phyloP scores from a whole-genome alignment of 2,888 invertebrate genomes.

The Monochamus alternatus region DNA sequence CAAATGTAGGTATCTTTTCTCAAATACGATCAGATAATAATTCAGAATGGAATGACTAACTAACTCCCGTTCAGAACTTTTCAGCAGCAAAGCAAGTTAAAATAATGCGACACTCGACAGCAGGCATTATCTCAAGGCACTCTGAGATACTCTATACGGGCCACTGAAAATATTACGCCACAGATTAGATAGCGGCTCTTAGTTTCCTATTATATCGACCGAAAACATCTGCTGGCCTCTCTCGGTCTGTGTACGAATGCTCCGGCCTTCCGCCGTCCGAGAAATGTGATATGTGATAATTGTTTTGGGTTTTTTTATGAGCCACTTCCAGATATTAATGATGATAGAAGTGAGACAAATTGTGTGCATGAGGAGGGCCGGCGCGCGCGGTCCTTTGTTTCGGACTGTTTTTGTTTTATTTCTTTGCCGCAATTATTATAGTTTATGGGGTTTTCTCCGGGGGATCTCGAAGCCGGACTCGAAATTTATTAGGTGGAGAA shows the following conservation, averaged over 20 bases:
- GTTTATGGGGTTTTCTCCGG: slow-evolving; percentile 26
- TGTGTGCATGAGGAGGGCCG: slow-evolving; percentile 33
- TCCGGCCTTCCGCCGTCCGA: slow-evolving; percentile 26
- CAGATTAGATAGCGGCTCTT: slow-evolving; percentile 38
- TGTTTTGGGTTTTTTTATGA: slow-evolving; percentile 50
- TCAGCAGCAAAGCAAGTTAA: background rate
- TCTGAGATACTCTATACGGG: slow-evolving; percentile 8
- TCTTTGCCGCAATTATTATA: slow-evolving; percentile 26
- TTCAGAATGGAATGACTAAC: background rate
- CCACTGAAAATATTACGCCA: slow-evolving; percentile 37
- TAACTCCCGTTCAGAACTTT: slow-evolving; percentile 4
- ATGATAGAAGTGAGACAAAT: slow-evolving; percentile 48
- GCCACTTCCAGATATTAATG: slow-evolving; percentile 51
- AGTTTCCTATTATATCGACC: slow-evolving; percentile 37
- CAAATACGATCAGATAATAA: background rate
- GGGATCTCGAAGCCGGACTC: slow-evolving; percentile 4
- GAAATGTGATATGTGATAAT: slow-evolving; percentile 47
- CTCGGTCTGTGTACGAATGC: slow-evolving; percentile 37
- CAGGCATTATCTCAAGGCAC: slow-evolving; percentile 3
- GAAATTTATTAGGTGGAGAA: slow-evolving; percentile 31
- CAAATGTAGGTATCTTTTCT: too few species aligned
- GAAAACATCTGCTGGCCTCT: slow-evolving; percentile 21
- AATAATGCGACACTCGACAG: slow-evolving; percentile 4
- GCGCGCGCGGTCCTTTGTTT: slow-evolving; percentile 19
- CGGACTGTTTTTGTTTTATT: slow-evolving; percentile 26